Base-by-base conservation (phyloP, 2,113 vertebrate genomes). In the Tupaia tana region DNA sequence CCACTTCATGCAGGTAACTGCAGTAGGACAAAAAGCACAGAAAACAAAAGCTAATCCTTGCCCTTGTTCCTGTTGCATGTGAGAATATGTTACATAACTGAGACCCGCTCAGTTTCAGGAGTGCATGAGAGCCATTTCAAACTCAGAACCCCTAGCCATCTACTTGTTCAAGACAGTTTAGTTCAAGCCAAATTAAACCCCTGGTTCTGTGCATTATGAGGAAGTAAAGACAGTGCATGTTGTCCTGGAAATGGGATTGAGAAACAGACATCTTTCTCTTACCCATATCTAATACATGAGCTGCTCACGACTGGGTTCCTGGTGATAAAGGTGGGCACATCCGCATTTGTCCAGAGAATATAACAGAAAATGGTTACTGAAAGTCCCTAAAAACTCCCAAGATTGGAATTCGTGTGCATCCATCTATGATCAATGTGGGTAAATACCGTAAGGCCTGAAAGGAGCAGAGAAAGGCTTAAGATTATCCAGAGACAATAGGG, bases 11-110 rank as follows among this genome's bases (percentile, higher is more conserved):
- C 8, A 19, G 19, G 7, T 12, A 13, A 10, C 22, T 43, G 61
- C 0, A 59, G 25, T 31, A 58, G 24, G 25, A 18, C 25, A 16
- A 9, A 6, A 5, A 4, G 1, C 25, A 2, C 34, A 0, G 0
- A 31, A 25, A 3, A 16, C 15, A 34, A 15, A 64, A 12, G n/a
- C 15, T 58, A 9, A 86, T 14, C 27, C 12, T 24, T 25, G 27
- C 12, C 61, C 22, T 61, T 4, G 8, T 64, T 86, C 25, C 31
- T 59, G 11, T 27, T 61, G 52, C 29, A 24, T 9, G 29, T 77
- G 75, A 43, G n/a, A 58, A 25, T 9, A 27, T 1, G 9, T 9
- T 4, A 6, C 64, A 31, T 61, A 12, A 59, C 1, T 1, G 43
- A 22, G 59, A 63, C 71, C 75, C 52, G 2, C 10, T 59, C 43